Evolutionary conservation across 2,797 vertebrate species (phyloP).

Genomic region (Hydrophis major): DNA sequence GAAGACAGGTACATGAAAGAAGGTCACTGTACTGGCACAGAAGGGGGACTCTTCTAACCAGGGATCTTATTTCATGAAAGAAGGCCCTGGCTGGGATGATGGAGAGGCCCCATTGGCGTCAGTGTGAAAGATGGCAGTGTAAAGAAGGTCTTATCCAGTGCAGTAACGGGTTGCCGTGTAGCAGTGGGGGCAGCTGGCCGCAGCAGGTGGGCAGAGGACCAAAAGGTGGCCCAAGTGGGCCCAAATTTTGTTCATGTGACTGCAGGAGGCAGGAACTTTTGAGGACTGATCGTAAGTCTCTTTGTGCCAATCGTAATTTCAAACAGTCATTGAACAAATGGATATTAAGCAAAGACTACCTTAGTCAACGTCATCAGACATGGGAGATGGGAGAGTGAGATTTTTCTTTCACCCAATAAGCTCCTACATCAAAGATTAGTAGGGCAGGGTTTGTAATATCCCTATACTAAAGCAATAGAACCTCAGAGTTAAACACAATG

Average conservation of each 20-base stretch:
- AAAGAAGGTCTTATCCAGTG: not conserved
- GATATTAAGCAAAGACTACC: not conserved
- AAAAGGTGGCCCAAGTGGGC: not conserved
- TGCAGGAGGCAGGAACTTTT: not conserved
- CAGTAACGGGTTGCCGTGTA: not conserved
- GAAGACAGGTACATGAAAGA: not conserved
- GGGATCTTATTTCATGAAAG: not conserved
- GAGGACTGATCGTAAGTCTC: not conserved
- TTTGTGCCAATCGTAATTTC: not conserved
- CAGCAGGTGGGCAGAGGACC: not conserved
- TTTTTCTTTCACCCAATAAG: not conserved
- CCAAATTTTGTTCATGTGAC: not conserved
- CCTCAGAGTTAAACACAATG: not conserved
- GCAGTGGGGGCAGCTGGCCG: not conserved
- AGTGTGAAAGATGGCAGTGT: not conserved
- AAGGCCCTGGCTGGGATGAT: not conserved
- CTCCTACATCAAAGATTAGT: not conserved
- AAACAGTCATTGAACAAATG: not conserved
- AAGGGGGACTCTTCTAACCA: not conserved
- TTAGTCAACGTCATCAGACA: not conserved
- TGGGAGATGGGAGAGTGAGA: not conserved
- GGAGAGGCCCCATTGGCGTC: not conserved
- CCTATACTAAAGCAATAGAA: not conserved
- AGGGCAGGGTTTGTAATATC: not conserved
- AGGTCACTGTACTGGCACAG: not conserved